Conservation (phyloP, 2,888 invertebrate species). For the Plebejus argus region DNA sequence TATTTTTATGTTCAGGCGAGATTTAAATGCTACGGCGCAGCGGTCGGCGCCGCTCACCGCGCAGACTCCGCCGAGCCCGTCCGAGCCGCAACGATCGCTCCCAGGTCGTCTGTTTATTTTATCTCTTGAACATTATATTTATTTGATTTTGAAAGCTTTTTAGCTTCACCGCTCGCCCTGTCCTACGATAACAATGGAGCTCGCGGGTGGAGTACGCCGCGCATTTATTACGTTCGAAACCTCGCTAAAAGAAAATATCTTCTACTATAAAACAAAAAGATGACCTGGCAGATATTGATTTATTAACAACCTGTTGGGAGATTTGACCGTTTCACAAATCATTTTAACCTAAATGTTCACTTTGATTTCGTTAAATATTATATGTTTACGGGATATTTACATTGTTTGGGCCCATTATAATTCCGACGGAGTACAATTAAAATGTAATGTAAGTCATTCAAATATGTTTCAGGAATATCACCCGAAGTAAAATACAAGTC, state of each 20-base stretch:
- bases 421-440: neutral
- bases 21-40: slow-evolving; percentile 62
- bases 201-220: neutral
- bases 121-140: slow-evolving; percentile 27
- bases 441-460: neutral
- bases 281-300: slow-evolving; percentile 23
- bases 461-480: neutral
- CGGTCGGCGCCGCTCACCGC: slow-evolving; percentile 40
- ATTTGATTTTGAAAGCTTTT: slow-evolving; percentile 29
- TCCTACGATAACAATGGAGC: slow-evolving; percentile 16
- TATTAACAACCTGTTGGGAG: slow-evolving; percentile 23
- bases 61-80: slow-evolving; percentile 46
- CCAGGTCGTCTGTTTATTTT: slow-evolving; percentile 23
- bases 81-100: slow-evolving; percentile 54
- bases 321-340: neutral
- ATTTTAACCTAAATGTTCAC: neutral
- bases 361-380: neutral
- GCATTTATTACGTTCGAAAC: neutral
- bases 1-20: slow-evolving; percentile 75
- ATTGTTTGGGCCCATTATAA: neutral
- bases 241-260: slow-evolving; percentile 11
- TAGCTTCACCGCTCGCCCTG: slow-evolving; percentile 12
- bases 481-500: neutral
- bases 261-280: neutral
- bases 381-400: neutral